Evolutionary conservation across 1,140 invertebrate genomes (phyloP).

Genomic region (Latrodectus geometricus): DNA sequence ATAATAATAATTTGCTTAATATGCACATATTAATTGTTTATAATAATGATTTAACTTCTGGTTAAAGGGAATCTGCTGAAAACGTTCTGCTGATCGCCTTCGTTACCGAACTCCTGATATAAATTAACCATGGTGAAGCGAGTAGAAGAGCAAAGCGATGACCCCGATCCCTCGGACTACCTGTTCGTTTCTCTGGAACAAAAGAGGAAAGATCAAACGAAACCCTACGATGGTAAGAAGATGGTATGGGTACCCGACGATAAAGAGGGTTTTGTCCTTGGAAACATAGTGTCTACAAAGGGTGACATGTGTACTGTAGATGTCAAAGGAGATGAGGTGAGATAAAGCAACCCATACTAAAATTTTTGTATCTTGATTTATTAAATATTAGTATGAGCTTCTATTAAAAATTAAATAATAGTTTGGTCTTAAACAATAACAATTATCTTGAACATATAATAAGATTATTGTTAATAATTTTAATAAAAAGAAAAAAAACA

Average conservation of each 20-base stretch:
- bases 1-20: no score
- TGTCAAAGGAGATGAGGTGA: constrained; percentile 77
- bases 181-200: constrained; percentile 94
- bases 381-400: no score
- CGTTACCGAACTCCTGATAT: background rate
- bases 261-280: constrained; percentile 96
- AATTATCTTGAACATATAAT: no score
- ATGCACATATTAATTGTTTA: no score
- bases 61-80: constrained; percentile 21
- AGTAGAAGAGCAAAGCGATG: constrained; percentile 66
- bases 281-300: constrained; percentile 98
- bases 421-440: no score
- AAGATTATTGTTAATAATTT: no score
- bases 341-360: background rate
- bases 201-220: constrained; percentile 95
- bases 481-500: no score
- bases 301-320: constrained; percentile 95
- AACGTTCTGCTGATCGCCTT: constrained; percentile 32
- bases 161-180: constrained; percentile 94
- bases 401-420: no score
- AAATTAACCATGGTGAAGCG: constrained; percentile 17
- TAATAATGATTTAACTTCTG: no score
- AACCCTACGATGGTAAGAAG: constrained; percentile 99
- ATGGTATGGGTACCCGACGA: constrained; percentile 98
- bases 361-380: no score